Evolutionary conservation across 2,113 vertebrate species (phyloP).

Genomic region (Elgaria multicarinata): DNA sequence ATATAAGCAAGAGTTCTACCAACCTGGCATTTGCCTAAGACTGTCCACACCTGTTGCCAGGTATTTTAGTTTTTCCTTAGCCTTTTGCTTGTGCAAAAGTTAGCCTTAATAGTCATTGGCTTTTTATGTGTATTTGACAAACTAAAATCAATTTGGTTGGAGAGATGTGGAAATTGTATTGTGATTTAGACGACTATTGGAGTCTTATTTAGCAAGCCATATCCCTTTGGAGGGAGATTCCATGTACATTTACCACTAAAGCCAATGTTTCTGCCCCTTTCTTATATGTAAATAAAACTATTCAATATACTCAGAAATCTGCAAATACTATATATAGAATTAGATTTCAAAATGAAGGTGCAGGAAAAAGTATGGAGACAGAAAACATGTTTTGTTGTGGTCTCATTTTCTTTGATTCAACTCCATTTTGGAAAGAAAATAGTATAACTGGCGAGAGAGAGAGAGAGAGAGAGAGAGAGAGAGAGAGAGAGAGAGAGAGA

Average conservation of each 20-base stretch:
- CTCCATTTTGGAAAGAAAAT: not conserved
- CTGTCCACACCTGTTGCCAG: too few relatives aligned
- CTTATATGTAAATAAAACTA: not conserved
- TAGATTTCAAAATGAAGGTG: not conserved
- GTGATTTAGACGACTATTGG: too few relatives aligned
- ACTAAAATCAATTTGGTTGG: too few relatives aligned
- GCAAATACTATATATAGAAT: not conserved
- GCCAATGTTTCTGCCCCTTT: not conserved
- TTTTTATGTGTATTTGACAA: too few relatives aligned
- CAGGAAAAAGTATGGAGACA: not conserved
- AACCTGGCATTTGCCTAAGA: too few relatives aligned
- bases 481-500: not conserved
- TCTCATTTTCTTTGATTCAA: not conserved
- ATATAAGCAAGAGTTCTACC: too few relatives aligned
- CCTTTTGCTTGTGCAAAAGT: too few relatives aligned
- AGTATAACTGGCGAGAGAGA: not conserved
- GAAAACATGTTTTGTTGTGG: not conserved
- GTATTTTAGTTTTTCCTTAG: too few relatives aligned
- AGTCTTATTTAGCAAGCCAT: not conserved
- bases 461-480: not conserved
- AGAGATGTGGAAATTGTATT: too few relatives aligned
- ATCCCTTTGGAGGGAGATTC: not conserved
- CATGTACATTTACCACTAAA: not conserved
- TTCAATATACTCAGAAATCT: not conserved
- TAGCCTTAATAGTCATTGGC: too few relatives aligned